Percentiles rank a stretch among this genome's conserved stretches.
Evolutionary conservation across 1,140 invertebrate species (phyloP).

Genomic region (Charaxes varanes): DNA sequence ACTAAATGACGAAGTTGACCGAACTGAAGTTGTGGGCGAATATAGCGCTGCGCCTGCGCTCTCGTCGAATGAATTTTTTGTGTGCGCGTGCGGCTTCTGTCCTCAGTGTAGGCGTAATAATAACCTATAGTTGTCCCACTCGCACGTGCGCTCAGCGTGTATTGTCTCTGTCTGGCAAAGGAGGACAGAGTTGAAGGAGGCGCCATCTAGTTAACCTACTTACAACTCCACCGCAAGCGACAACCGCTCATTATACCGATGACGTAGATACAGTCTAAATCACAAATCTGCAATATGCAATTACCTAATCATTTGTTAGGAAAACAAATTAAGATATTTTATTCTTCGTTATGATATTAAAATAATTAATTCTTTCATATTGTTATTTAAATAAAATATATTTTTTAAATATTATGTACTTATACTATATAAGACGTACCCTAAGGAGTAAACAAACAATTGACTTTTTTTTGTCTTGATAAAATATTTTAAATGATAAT

Average conservation of each 20-base stretch:
- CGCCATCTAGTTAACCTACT: slow-evolving; percentile 59
- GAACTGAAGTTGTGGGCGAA: slow-evolving; percentile 72
- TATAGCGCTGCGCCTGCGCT: slow-evolving; percentile 68
- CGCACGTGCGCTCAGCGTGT: slow-evolving; percentile 17
- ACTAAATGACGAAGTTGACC: slow-evolving; percentile 71
- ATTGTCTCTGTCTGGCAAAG: slow-evolving; percentile 29
- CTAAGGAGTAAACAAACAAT: too few relatives aligned
- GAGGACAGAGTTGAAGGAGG: slow-evolving; percentile 28
- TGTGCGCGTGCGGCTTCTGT: slow-evolving; percentile 65
- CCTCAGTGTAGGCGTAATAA: slow-evolving; percentile 64
- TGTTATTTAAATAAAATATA: too few relatives aligned
- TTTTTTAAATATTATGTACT: too few relatives aligned
- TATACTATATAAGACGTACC: too few relatives aligned
- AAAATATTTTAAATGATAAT: too few relatives aligned
- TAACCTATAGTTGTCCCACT: slow-evolving; percentile 48
- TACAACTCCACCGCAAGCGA: slow-evolving; percentile 35
- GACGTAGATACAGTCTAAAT: slow-evolving; percentile 23
- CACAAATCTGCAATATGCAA: slow-evolving; percentile 17
- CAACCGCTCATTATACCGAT: slow-evolving; percentile 32
- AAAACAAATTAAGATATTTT: background rate
- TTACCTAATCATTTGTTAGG: too few relatives aligned
- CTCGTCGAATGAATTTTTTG: slow-evolving; percentile 66
- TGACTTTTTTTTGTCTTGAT: too few relatives aligned
- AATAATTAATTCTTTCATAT: too few relatives aligned
- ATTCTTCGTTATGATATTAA: too few relatives aligned